phyloP scores from a whole-genome alignment of 2,113 vertebrate genomes.

The Lepus timidus region DNA sequence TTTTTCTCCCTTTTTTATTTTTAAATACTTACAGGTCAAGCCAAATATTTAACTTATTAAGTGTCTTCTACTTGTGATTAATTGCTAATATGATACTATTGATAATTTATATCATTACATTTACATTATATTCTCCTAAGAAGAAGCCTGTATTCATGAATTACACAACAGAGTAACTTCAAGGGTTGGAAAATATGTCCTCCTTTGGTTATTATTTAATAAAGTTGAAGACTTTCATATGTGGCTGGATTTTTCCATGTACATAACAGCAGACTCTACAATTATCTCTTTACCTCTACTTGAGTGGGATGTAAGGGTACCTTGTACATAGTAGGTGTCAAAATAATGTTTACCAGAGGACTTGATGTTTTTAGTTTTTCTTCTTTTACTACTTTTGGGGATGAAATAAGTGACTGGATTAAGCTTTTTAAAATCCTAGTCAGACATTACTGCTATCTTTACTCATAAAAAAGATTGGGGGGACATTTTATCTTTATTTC shows the following conservation, averaged over 20 bases:
- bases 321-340: neutral
- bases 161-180: constrained; percentile 53
- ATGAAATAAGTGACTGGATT: constrained; percentile 65
- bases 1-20: no score
- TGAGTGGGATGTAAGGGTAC: neutral
- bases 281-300: neutral
- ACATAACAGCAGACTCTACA: neutral
- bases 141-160: constrained; percentile 36
- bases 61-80: constrained; percentile 34
- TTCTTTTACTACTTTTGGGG: constrained; percentile 21
- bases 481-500: constrained; percentile 81
- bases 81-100: constrained; percentile 22
- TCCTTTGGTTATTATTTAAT: constrained; percentile 56
- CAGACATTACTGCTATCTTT: constrained; percentile 81
- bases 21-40: constrained; percentile 46
- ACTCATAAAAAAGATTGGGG: constrained; percentile 74
- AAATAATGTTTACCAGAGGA: constrained; percentile 56
- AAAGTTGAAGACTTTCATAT: constrained; percentile 25
- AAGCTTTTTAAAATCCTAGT: constrained; percentile 75
- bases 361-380: constrained; percentile 10
- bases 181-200: constrained; percentile 3
- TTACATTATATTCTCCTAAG: constrained; percentile 63
- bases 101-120: constrained; percentile 60
- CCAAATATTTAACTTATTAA: constrained; percentile 73
- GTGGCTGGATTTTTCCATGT: constrained; percentile 4